Percentiles rank a stretch among this genome's conserved stretches.
Evolutionary conservation across 2,797 vertebrate genomes (phyloP).

Genomic region (Menidia menidia): DNA sequence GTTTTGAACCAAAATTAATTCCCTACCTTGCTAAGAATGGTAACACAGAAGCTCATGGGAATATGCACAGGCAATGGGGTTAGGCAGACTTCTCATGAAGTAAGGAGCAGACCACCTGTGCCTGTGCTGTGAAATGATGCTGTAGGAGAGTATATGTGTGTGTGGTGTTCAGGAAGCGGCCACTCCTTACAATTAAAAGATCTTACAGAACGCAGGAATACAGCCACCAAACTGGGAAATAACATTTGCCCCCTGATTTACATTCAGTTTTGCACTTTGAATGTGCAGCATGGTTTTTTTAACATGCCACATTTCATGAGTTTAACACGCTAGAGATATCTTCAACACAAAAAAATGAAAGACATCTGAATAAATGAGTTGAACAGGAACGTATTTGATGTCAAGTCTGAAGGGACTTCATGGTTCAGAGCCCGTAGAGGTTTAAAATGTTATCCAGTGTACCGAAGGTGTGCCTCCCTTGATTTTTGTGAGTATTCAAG

Average conservation of each 20-base stretch:
- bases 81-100: constrained; percentile 48
- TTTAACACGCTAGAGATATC: constrained; percentile 46
- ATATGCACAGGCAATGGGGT: constrained; percentile 34
- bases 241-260: constrained; percentile 52
- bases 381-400: constrained; percentile 68
- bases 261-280: constrained; percentile 46
- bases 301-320: constrained; percentile 32
- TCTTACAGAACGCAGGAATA: constrained; percentile 47
- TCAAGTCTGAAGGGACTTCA: constrained; percentile 57
- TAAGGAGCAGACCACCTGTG: constrained; percentile 66
- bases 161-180: constrained; percentile 30
- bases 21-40: constrained; percentile 42
- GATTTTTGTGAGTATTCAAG: constrained; percentile 30
- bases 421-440: constrained; percentile 48
- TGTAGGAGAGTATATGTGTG: constrained; percentile 6
- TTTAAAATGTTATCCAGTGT: constrained; percentile 67
- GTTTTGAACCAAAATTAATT: constrained; percentile 56
- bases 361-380: constrained; percentile 61
- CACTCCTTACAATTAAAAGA: constrained; percentile 58
- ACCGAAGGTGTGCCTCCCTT: constrained; percentile 48
- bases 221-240: constrained; percentile 54
- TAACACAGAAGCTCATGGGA: constrained; percentile 63
- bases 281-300: constrained; percentile 48
- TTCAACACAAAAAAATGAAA: constrained; percentile 41
- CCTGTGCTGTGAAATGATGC: constrained; percentile 40